Conservation (phyloP, 2,113 vertebrate genomes). For the Oryzias melastigma region DNA sequence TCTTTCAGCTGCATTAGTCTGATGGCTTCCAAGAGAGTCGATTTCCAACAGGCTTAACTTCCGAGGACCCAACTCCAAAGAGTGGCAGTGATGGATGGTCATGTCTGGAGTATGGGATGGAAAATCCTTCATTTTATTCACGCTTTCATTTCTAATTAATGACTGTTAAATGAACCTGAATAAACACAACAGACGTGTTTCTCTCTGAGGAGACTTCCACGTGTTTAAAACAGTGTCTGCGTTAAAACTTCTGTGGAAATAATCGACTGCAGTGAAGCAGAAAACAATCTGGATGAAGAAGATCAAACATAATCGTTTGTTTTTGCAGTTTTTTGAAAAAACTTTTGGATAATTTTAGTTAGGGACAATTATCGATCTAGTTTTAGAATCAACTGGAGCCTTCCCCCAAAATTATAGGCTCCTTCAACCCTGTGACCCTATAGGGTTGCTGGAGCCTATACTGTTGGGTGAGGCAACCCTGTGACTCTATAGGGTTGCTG, state of each 20-base stretch:
- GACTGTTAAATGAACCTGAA: background rate
- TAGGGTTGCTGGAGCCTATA: too few species aligned
- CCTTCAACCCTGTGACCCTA: too few species aligned
- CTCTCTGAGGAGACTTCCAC: background rate
- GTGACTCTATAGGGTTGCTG: too few species aligned
- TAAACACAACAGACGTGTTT: background rate
- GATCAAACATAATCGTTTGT: background rate
- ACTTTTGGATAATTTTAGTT: background rate
- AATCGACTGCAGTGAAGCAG: background rate
- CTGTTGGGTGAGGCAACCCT: too few species aligned
- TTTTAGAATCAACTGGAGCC: too few species aligned
- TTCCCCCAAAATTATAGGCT: too few species aligned
- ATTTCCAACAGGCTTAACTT: background rate
- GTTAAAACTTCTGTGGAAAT: background rate
- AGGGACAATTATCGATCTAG: background rate
- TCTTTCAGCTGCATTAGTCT: background rate
- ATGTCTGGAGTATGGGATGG: constrained; percentile 1
- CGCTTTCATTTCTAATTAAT: background rate
- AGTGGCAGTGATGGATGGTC: background rate
- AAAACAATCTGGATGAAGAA: background rate
- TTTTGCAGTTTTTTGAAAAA: background rate
- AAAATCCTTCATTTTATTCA: constrained; percentile 1
- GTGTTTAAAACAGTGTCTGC: too few species aligned
- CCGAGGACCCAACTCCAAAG: background rate
- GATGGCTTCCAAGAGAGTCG: background rate